Conservation (phyloP, 2,113 vertebrate genomes). For the Tragelaphus scriptus region DNA sequence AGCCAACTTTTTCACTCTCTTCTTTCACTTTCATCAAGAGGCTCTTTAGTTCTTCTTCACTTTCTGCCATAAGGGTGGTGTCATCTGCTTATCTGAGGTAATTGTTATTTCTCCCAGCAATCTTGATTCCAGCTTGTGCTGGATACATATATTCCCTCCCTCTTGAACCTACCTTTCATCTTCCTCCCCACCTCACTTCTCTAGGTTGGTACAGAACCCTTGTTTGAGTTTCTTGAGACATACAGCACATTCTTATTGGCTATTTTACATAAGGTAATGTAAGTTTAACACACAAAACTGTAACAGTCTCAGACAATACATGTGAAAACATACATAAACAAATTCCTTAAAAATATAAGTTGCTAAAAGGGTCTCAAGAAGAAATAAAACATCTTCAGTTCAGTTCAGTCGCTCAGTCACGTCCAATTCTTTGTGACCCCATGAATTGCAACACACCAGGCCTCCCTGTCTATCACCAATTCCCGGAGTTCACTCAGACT, state of each 20-base stretch:
- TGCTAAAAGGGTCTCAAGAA: neutral
- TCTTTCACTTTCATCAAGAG: neutral
- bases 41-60: neutral
- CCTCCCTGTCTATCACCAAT: too few species aligned
- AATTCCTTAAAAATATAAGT: neutral
- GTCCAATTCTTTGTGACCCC: too few species aligned
- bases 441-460: too few species aligned
- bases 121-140: neutral
- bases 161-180: neutral
- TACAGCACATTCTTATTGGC: neutral
- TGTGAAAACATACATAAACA: neutral
- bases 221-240: neutral
- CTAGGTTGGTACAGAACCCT: neutral
- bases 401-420: too few species aligned
- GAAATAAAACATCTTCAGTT: neutral
- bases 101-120: neutral
- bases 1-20: neutral
- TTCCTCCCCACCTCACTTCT: neutral
- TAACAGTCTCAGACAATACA: neutral
- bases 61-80: neutral
- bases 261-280: neutral
- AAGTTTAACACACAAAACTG: neutral
- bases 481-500: too few species aligned
- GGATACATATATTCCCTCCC: neutral
- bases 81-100: neutral